Percentiles rank a stretch among this genome's conserved stretches.
phyloP scores from a whole-genome alignment of 2,888 invertebrate genomes.

The Meghimatium bilineatum region DNA sequence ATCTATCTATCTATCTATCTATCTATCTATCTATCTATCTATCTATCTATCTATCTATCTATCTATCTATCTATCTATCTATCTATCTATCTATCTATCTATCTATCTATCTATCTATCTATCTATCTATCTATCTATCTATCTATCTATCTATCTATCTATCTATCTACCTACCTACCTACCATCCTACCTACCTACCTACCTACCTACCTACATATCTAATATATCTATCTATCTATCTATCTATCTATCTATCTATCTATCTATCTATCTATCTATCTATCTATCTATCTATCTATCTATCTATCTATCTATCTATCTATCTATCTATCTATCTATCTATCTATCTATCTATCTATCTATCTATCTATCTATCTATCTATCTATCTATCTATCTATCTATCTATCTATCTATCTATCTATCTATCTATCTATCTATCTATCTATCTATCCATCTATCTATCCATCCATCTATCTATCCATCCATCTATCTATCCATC shows the following conservation, averaged over 20 bases:
- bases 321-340: not conserved
- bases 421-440: not conserved
- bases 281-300: too few species aligned
- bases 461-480: not conserved
- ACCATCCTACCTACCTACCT: too few species aligned
- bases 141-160: not conserved
- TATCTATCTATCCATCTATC: not conserved
- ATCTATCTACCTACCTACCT: too few species aligned
- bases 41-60: not conserved
- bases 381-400: not conserved
- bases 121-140: not conserved
- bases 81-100: constrained; percentile 16
- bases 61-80: constrained; percentile 1
- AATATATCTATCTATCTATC: too few species aligned
- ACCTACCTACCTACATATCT: not conserved
- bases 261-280: too few species aligned
- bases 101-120: constrained; percentile 5
- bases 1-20: not conserved
- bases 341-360: not conserved
- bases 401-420: not conserved
- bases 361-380: not conserved
- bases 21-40: constrained; percentile 8
- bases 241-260: not conserved
- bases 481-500: not conserved
- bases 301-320: too few species aligned